Evolutionary conservation across 35 echinoderm and acorn worm genomes (phyloP), one percentile per base, ranked within the genome.

Genomic region (Holothuria glaberrima): DNA sequence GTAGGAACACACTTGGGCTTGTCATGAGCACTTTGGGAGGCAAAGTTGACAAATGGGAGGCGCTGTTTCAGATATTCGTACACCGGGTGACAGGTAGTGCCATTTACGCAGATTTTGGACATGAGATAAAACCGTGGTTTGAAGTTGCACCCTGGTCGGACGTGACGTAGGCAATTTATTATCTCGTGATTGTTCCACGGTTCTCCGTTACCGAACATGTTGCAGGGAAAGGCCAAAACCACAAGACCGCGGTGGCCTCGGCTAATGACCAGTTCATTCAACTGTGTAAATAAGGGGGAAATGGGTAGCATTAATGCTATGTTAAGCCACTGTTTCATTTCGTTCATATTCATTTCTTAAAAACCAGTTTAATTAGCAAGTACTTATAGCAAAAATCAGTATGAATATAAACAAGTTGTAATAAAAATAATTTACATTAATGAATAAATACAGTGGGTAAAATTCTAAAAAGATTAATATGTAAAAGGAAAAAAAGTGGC

Each of bases 51-150:
- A 41, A 78, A 25, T 9, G 92, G 88, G 21, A 94, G 67, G 18
- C 92, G 68, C 76, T 94, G 88, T 45, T 83, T 90, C 20, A 94
- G 82, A 74, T 90, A 94, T 56, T 94, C 88, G 66, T 86, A 94
- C 34, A 94, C 88, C 1, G 92, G 92, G 45, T 94, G 79, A 24
- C 59, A 73, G 9, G 33, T 58, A n/a, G 66, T 34, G 0, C 92
- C 92, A 35, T 83, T 86, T 20, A 94, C 92, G 5, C 86, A 80
- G 22, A 80, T 75, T 26, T 90, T 89, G 1, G 77, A 88, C 92
- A 94, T 94, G 10, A 94, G 62, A 16, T 94, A 69, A 59, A 94
- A 94, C 45, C 70, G 78, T 1, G 92, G 92, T 27, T 69, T 86
- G 59, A 90, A 94, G 68, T 89, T 89, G n/a, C 76, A 70, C 5